These are phyloP conservation scores for Tyto alba DNA, from an alignment of 2,113 vertebrate genomes.

Conservation along the genomic window DNA sequence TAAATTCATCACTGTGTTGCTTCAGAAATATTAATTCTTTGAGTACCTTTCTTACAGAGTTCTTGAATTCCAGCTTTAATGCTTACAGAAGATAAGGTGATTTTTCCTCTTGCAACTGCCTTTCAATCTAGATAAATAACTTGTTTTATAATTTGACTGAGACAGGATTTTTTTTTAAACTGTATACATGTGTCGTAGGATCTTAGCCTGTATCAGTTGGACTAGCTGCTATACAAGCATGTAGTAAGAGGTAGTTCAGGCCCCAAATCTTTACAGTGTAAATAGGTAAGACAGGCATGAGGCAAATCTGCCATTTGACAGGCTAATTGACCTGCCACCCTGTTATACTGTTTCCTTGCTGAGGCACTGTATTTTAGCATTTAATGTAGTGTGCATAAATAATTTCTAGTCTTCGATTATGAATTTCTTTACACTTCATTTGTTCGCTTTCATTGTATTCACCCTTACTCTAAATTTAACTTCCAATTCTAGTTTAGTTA, in stretches of 20 bases:
- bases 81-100: neutral
- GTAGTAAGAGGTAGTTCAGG: neutral
- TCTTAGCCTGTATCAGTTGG: neutral
- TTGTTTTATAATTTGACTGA: neutral
- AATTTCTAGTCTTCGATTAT: neutral
- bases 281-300: neutral
- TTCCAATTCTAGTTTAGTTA: neutral
- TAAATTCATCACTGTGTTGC: neutral
- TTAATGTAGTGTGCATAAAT: neutral
- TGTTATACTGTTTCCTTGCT: neutral
- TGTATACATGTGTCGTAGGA: fast-evolving
- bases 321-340: neutral
- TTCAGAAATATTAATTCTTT: neutral
- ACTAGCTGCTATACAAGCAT: neutral
- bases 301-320: neutral
- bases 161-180: neutral
- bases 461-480: neutral
- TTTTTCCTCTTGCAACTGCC: neutral
- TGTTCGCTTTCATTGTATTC: neutral
- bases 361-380: neutral
- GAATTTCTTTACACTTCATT: neutral
- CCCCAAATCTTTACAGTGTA: neutral
- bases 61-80: neutral
- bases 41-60: neutral
- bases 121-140: neutral